These are phyloP conservation scores for Aplochiton taeniatus DNA, from an alignment of 2,797 vertebrate species.

Conservation along the genomic window DNA sequence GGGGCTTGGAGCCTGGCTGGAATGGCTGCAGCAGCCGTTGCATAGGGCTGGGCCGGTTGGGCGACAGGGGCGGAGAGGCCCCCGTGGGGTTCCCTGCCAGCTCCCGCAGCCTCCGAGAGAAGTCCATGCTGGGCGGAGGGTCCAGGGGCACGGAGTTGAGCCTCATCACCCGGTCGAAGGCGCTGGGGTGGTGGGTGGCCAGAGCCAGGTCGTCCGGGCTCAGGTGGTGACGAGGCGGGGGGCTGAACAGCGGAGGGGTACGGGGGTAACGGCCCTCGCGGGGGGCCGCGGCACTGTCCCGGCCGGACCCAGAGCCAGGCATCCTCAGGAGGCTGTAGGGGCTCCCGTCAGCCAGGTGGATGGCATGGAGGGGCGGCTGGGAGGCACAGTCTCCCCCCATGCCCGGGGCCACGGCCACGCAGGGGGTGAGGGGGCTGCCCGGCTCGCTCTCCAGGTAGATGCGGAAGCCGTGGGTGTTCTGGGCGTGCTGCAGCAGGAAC, in stretches of 20 bases:
- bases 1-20: constrained; percentile 92
- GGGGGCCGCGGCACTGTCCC: constrained; percentile 84
- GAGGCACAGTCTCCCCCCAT: constrained; percentile 97
- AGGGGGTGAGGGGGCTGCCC: constrained; percentile 94
- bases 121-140: constrained; percentile 95
- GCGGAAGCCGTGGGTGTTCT: constrained; percentile 97
- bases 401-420: constrained; percentile 92
- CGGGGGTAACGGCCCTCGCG: constrained; percentile 92
- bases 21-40: constrained; percentile 98
- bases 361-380: constrained; percentile 92
- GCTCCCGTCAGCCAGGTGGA: constrained; percentile 95
- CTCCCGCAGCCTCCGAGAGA: constrained; percentile 94
- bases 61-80: constrained; percentile 93
- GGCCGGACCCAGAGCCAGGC: constrained; percentile 90
- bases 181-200: constrained; percentile 97
- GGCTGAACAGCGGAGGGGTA: constrained; percentile 96
- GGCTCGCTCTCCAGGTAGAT: constrained; percentile 99
- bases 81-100: constrained; percentile 90
- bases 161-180: constrained; percentile 98
- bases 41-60: constrained; percentile 95
- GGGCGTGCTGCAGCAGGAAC: constrained; percentile 98
- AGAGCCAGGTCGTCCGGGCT: constrained; percentile 96
- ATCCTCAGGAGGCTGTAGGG: constrained; percentile 97
- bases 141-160: constrained; percentile 96
- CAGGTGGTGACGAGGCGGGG: constrained; percentile 94